Evolutionary conservation across 2,888 invertebrate species (phyloP).

Genomic region (Drosophila tanythrix): DNA sequence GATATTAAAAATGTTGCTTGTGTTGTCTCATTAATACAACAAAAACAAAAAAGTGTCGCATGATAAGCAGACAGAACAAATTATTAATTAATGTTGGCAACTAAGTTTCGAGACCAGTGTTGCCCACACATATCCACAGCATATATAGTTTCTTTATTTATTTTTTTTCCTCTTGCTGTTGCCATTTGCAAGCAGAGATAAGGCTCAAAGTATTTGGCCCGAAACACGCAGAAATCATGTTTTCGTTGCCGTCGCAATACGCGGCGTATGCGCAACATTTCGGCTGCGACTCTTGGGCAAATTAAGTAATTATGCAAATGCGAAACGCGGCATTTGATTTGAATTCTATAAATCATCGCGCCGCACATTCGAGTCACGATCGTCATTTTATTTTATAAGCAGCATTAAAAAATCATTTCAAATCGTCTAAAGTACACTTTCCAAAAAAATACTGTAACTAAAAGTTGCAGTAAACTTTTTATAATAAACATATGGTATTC

Average conservation of each 20-base stretch:
- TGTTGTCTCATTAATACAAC: not conserved
- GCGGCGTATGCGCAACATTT: conserved; percentile 59
- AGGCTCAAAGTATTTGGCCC: conserved; percentile 29
- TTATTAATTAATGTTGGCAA: conserved; percentile 60
- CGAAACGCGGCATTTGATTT: conserved; percentile 56
- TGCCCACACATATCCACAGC: conserved; percentile 40
- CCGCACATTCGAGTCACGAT: conserved; percentile 58
- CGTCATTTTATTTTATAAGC: conserved; percentile 50
- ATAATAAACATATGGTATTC: conserved; percentile 18
- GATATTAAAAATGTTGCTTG: conserved; percentile 22
- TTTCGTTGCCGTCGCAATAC: conserved; percentile 31
- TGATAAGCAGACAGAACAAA: conserved; percentile 70
- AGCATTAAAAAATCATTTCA: conserved; percentile 20
- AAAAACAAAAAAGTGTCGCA: conserved; percentile 41
- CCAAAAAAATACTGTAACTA: conserved; percentile 14
- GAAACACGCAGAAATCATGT: conserved; percentile 62
- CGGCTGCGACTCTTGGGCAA: conserved; percentile 37
- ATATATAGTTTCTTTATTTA: not conserved
- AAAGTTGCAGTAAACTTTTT: conserved; percentile 39
- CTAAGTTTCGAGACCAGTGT: conserved; percentile 24
- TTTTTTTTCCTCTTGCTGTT: conserved; percentile 6
- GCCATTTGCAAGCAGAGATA: conserved; percentile 26
- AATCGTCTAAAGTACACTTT: conserved; percentile 44
- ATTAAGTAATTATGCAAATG: conserved; percentile 76
- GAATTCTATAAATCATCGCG: conserved; percentile 66